Percentiles rank a stretch among this genome's conserved stretches.
These are phyloP conservation scores for Urocynchramus pylzowi DNA, from an alignment of 2,113 vertebrate species.

Conservation along the genomic window DNA sequence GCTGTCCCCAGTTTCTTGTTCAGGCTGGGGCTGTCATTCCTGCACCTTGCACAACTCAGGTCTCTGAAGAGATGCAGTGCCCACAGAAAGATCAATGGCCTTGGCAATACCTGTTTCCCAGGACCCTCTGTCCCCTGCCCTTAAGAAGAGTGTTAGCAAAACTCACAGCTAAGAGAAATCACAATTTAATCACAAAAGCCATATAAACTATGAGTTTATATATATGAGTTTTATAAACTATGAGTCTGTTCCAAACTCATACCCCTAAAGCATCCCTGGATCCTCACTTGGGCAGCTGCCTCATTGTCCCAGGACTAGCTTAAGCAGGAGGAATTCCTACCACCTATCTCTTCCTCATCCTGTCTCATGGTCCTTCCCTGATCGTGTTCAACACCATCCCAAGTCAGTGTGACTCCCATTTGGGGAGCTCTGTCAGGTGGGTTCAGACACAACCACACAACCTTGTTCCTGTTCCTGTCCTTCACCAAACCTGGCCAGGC, in stretches of 20 bases:
- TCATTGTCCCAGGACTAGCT: neutral
- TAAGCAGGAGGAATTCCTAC: neutral
- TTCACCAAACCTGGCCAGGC: neutral
- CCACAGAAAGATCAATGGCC: neutral
- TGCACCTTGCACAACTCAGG: neutral
- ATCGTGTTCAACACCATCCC: accelerated
- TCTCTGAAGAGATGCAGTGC: neutral
- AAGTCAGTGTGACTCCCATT: neutral
- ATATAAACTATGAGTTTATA: neutral
- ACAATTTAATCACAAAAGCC: neutral
- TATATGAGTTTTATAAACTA: too few species aligned
- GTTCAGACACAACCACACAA: neutral
- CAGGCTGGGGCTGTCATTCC: neutral
- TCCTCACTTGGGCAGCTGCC: neutral
- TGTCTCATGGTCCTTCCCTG: neutral
- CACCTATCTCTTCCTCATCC: neutral
- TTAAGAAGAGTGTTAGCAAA: neutral
- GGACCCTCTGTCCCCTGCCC: neutral
- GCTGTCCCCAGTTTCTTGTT: neutral
- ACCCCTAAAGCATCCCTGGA: neutral
- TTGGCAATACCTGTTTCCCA: neutral
- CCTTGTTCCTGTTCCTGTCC: neutral
- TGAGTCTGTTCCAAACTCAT: neutral
- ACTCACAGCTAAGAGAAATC: neutral
- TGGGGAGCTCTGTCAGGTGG: neutral